These are phyloP conservation scores for Eudasyphora cyanicolor DNA, from an alignment of 2,888 invertebrate species.

Conservation along the genomic window DNA sequence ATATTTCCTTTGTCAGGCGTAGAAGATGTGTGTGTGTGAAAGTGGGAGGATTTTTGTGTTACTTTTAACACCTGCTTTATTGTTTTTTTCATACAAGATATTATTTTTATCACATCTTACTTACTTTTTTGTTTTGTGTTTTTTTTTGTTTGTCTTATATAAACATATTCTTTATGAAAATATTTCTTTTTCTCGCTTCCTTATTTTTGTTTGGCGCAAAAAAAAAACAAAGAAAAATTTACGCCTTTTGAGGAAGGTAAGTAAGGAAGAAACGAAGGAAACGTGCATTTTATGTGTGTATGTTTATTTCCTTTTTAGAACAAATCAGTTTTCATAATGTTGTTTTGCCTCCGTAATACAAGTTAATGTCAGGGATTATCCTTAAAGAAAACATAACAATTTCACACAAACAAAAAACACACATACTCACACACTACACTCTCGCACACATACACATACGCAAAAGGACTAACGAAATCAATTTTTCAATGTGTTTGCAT, in stretches of 20 bases:
- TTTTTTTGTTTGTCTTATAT: slow-evolving; percentile 37
- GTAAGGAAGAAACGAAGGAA: background rate
- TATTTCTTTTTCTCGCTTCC: slow-evolving; percentile 17
- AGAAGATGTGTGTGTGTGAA: too few relatives aligned
- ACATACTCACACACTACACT: slow-evolving; percentile 31
- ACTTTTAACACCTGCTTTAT: slow-evolving; percentile 61
- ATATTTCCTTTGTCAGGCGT: background rate
- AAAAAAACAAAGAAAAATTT: slow-evolving; percentile 30
- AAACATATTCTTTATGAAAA: slow-evolving; percentile 61
- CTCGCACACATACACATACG: background rate
- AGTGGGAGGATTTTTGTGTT: slow-evolving; percentile 35
- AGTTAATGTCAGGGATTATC: slow-evolving; percentile 68
- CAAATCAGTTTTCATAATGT: slow-evolving; percentile 60
- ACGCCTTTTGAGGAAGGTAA: slow-evolving; percentile 52
- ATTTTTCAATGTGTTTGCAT: slow-evolving; percentile 64
- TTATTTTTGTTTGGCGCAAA: background rate
- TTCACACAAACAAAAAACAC: slow-evolving; percentile 36
- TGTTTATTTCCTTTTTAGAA: slow-evolving; percentile 21
- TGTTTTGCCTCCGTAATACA: slow-evolving; percentile 46
- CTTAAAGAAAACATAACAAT: slow-evolving; percentile 66
- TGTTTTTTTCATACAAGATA: slow-evolving; percentile 26
- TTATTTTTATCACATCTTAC: background rate
- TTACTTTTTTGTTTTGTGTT: background rate
- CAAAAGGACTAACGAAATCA: slow-evolving; percentile 56
- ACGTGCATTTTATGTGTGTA: background rate